Base-by-base conservation (phyloP, 2,113 vertebrate genomes). In the Plecotus auritus region DNA sequence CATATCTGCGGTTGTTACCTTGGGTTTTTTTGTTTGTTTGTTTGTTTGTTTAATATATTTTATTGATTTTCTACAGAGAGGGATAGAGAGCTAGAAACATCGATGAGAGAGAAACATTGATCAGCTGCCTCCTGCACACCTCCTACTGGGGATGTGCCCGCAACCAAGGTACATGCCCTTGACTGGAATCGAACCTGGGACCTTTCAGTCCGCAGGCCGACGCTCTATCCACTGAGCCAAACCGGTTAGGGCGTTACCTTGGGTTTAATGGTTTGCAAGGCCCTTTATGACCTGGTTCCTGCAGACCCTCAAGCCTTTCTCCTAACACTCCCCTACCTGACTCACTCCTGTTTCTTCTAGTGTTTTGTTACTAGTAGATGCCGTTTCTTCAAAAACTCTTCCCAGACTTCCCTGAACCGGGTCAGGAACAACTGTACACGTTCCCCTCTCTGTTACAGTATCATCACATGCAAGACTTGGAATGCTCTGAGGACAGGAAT, bases 401-500 rank as follows among this genome's bases (percentile, higher is more conserved):
- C 67, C 93, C 69, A 85, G 94, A 59, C 35, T 76, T 49, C 32
- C 59, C 78, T 56, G 28, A 61, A 73, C 16, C 28, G 2, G 54
- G 78, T 91, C 89, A 56, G 73, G 81, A 49, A 69, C 37, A 42
- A 54, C 35, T 35, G 13, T 2, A 26, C 35, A 2, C 66, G 74
- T 74, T 73, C 70, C 32, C 86, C 23, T 69, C 69, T 82, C 64
- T 83, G 20, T 74, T 83, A 73, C 0, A 49, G 51, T 30, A 85
- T 82, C 73, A 45, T 30, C 81, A 78, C 35, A 56, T 17, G 14
- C 40, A 91, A 81, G 45, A 83, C 91, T 61, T 59, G 16, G n/a
- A 91, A 61, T 51, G 72, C 92, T 95, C 59, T 87, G 90, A 92
- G 88, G 94, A 90, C 40, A 85, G 47, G 70, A 90, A 85, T 2